phyloP scores from a whole-genome alignment of 1,140 invertebrate genomes.

The Phortica variegata region DNA sequence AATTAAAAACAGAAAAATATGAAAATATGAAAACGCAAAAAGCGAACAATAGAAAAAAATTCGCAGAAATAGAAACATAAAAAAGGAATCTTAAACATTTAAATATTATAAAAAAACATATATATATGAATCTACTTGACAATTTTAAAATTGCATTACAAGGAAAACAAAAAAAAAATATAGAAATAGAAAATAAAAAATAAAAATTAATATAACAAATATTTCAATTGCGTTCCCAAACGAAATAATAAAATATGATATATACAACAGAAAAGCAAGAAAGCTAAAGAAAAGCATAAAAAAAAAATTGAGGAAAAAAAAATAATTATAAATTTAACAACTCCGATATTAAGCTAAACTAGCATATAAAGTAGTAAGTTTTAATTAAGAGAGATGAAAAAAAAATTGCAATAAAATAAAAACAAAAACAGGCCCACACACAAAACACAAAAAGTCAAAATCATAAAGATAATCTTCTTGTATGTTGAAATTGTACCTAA shows the following conservation, averaged over 20 bases:
- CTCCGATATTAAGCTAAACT: no score
- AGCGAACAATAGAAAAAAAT: not conserved
- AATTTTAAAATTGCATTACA: slow-evolving; percentile 40
- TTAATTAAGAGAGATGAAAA: no score
- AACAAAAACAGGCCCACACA: no score
- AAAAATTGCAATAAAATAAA: no score
- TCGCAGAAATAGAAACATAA: not conserved
- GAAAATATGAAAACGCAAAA: slow-evolving; percentile 30
- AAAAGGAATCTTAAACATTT: not conserved
- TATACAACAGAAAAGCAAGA: slow-evolving; percentile 37
- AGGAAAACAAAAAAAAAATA: slow-evolving; percentile 15
- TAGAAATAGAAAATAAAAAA: slow-evolving; percentile 8
- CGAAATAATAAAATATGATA: slow-evolving; percentile 31
- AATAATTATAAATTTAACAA: not conserved
- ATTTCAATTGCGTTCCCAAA: slow-evolving; percentile 40
- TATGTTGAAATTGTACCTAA: slow-evolving; percentile 9
- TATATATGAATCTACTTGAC: slow-evolving; percentile 26
- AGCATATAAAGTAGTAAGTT: no score
- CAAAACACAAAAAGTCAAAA: no score
- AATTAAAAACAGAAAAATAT: slow-evolving; percentile 15
- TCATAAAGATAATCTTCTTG: no score
- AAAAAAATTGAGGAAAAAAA: slow-evolving; percentile 10
- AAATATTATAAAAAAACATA: not conserved
- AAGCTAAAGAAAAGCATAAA: slow-evolving; percentile 36
- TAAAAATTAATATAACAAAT: slow-evolving; percentile 16